Evolutionary conservation across 2,113 vertebrate species (phyloP).

Genomic region (Calyptommatus sinebrachiatus): DNA sequence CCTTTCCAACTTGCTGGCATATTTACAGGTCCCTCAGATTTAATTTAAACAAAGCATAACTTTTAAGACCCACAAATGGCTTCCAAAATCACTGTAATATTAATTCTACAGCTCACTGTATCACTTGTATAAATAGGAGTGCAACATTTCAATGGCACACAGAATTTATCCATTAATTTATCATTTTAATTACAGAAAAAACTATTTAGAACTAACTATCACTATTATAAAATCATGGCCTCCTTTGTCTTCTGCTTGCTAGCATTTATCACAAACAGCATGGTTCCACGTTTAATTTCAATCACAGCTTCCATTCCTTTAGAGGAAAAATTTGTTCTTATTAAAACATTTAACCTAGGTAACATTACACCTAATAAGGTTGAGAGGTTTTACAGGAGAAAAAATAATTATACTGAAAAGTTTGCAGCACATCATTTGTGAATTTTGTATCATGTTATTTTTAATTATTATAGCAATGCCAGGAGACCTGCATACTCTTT

Average conservation of each 20-base stretch:
- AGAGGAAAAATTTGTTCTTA: conserved; percentile 59
- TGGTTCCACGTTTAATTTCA: conserved; percentile 66
- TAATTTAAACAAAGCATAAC: neutral
- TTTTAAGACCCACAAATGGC: neutral
- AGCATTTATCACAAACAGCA: conserved; percentile 69
- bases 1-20: too few species aligned
- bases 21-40: too few species aligned
- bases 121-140: neutral
- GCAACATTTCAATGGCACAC: conserved; percentile 26
- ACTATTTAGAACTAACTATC: conserved; percentile 56
- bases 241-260: conserved; percentile 47
- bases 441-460: conserved; percentile 23
- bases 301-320: conserved; percentile 60
- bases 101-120: conserved; percentile 2
- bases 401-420: conserved; percentile 40
- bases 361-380: conserved; percentile 39
- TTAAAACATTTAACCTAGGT: conserved; percentile 38
- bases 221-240: conserved; percentile 55
- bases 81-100: neutral
- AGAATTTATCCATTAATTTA: conserved; percentile 44
- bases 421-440: conserved; percentile 28
- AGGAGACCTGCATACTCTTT: conserved; percentile 4
- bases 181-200: conserved; percentile 46
- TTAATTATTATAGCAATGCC: conserved; percentile 41
- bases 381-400: neutral